These are phyloP conservation scores for Noctua comes DNA, from an alignment of 2,888 invertebrate genomes.

Conservation along the genomic window DNA sequence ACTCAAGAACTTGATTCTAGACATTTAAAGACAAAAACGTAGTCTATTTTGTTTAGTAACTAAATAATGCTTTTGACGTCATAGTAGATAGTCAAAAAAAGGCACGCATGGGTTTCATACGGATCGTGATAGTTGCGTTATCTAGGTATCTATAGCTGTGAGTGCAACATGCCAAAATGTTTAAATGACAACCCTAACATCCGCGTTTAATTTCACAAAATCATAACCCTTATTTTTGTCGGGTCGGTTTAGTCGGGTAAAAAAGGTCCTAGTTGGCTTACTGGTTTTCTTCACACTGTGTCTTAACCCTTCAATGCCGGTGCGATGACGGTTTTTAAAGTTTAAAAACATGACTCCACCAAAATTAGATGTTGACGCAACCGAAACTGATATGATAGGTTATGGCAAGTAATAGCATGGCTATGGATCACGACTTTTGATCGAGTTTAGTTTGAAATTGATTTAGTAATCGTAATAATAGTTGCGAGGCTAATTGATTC, in stretches of 20 bases:
- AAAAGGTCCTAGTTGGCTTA: not conserved
- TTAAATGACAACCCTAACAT: too few species aligned
- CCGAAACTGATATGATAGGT: conserved; percentile 17
- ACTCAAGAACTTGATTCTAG: too few species aligned
- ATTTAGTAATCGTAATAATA: conserved; percentile 16
- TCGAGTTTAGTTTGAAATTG: conserved; percentile 23
- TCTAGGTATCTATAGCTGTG: too few species aligned
- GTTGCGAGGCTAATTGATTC: conserved; percentile 13
- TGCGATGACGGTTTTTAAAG: not conserved
- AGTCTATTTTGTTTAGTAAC: too few species aligned
- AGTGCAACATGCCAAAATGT: too few species aligned
- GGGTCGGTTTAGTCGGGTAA: not conserved
- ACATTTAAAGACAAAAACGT: too few species aligned
- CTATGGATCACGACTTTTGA: conserved; percentile 40
- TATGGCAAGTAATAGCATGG: conserved; percentile 24
- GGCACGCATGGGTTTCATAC: too few species aligned
- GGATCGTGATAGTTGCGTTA: too few species aligned
- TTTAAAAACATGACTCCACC: conserved; percentile 9
- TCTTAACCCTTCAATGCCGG: conserved; percentile 22
- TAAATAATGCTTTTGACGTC: too few species aligned
- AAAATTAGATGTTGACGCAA: conserved; percentile 38
- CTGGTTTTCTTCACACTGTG: not conserved
- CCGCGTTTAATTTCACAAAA: too few species aligned
- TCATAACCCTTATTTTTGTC: not conserved
- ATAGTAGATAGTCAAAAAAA: too few species aligned